Evolutionary conservation across 2,888 invertebrate genomes (phyloP).

Genomic region (Rotaria macrura): DNA sequence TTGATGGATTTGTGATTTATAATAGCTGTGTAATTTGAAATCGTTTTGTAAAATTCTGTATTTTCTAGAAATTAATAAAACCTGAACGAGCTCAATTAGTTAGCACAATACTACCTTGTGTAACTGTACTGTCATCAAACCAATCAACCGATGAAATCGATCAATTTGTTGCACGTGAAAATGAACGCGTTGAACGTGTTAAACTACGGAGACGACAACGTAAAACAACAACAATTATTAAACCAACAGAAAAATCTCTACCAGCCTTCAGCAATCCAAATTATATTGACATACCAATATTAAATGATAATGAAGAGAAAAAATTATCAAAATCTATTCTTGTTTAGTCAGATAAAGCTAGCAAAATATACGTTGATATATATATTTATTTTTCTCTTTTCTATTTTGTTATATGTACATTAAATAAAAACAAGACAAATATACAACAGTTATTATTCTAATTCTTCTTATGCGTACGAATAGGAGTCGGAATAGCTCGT

Average conservation of each 20-base stretch:
- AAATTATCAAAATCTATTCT: background rate
- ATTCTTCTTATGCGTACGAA: background rate
- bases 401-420: conserved; percentile 1
- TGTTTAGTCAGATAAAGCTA: background rate
- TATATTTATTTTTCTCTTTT: background rate
- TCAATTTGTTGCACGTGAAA: background rate
- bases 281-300: background rate
- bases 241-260: background rate
- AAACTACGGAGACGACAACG: background rate
- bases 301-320: background rate
- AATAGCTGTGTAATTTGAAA: too few species aligned
- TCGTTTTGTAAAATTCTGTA: background rate
- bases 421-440: background rate
- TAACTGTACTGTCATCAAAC: background rate
- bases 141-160: background rate
- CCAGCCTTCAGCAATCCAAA: conserved; percentile 15
- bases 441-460: background rate
- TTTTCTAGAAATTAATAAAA: background rate
- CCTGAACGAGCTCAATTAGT: conserved; percentile 16
- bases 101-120: background rate
- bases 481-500: background rate
- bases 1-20: too few species aligned
- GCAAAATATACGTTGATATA: background rate
- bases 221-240: background rate
- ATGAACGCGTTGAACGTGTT: background rate